A percentile compares a stretch with the other conserved stretches of the same genome.
Conservation (phyloP, 2,113 vertebrate genomes). For the western clawed frog (Xenopus tropicalis) region DNA sequence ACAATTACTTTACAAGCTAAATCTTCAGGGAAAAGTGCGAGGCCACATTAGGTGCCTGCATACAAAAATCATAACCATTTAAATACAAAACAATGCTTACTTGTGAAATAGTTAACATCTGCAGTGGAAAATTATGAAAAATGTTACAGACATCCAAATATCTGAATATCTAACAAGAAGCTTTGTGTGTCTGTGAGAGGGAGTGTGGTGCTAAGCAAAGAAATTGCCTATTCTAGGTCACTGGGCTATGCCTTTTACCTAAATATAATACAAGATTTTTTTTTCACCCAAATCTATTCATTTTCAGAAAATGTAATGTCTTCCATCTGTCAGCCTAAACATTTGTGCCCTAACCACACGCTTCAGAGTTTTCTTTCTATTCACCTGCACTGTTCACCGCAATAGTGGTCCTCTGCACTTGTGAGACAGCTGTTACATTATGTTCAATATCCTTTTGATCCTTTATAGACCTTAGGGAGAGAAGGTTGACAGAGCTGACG, state of each 20-base stretch:
- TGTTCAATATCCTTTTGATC: slow-evolving; percentile 64
- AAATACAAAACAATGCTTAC: too few relatives aligned
- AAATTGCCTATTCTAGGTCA: slow-evolving; percentile 16
- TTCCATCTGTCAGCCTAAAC: slow-evolving; percentile 43
- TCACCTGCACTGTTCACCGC: slow-evolving; percentile 44
- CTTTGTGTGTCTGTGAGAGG: not conserved
- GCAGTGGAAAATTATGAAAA: too few relatives aligned
- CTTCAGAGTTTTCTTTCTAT: slow-evolving; percentile 41
- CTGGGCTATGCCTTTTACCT: slow-evolving; percentile 21
- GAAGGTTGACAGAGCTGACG: slow-evolving; percentile 60
- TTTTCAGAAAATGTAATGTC: slow-evolving; percentile 32
- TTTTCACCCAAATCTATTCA: slow-evolving; percentile 22
- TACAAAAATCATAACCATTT: not conserved
- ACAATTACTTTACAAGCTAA: not conserved
- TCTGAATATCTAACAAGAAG: not conserved
- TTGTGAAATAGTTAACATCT: too few relatives aligned
- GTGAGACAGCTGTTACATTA: slow-evolving; percentile 59
- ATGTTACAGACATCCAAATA: not conserved
- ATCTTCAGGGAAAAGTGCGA: not conserved
- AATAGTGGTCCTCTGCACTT: slow-evolving; percentile 49
- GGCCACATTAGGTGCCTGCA: too few relatives aligned
- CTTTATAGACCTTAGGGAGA: slow-evolving; percentile 58
- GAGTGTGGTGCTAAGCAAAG: not conserved
- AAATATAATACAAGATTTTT: slow-evolving; percentile 5
- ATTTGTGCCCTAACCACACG: slow-evolving; percentile 48